Evolutionary conservation across 2,888 invertebrate species (phyloP), one percentile per base, ranked within the genome.

Genomic region (Chaetoderma sp.): DNA sequence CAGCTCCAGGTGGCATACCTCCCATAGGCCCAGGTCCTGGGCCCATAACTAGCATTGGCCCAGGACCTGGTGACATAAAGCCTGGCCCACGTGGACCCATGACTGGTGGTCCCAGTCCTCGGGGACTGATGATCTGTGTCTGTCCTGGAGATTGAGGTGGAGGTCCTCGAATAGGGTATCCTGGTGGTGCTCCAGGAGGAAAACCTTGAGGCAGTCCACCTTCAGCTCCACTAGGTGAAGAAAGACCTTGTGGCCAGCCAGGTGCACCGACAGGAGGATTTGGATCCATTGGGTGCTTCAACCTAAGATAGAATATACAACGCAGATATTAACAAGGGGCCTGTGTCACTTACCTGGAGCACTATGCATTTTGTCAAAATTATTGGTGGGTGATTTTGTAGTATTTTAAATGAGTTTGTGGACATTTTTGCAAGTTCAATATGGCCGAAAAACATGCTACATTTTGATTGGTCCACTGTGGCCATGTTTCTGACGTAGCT

Each of bases 121-220:
- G 72, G 3, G 78, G 74, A 55, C 75, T 73, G 65, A 77, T 49
- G 47, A 63, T 63, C 21, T 69, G 74, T 27, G 70, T 68, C 28
- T 70, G 72, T n/a, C n/a, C n/a, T n/a, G n/a, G n/a, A n/a, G 60
- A 63, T 49, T 64, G 70, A 32, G 62, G 65, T n/a, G 71, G 71
- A 36, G 65, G 71, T 64, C 52, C 13, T 25, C 30, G 32, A 28
- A 28, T 52, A n/a, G n/a, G n/a, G 52, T 52, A 52, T 32, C 30
- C 28, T 18, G 52, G 30, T 16, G 52, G 32, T 21, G 49, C 21
- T 47, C 23, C 49, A 18, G 21, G 18, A 13, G 52, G 52, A 30
- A 28, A 52, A 30, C 52, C 16, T 21, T 52, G 52, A 16, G 16
- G 32, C 10, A 30, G 28, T 8, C 2, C 32, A 28, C 52, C 32